phyloP scores from a whole-genome alignment of 1,140 invertebrate species.

The Macrobrachium rosenbergii region DNA sequence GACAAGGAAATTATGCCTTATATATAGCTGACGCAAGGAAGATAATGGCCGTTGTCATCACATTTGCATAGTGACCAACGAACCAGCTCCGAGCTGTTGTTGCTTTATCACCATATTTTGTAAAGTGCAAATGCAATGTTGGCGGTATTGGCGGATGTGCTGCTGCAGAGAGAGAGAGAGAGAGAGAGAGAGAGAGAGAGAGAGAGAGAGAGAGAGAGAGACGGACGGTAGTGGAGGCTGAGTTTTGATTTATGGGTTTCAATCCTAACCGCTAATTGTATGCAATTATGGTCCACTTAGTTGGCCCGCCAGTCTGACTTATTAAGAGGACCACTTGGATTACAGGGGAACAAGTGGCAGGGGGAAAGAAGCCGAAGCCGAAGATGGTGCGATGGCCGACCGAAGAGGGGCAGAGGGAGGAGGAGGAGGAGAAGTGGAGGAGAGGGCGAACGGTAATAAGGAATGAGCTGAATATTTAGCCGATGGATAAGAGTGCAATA shows the following conservation, averaged over 20 bases:
- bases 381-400: background rate
- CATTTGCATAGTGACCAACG: constrained; percentile 17
- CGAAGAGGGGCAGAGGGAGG: background rate
- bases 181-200: background rate
- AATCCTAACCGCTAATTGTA: constrained; percentile 20
- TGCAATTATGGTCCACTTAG: constrained; percentile 16
- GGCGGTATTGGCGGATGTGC: constrained; percentile 5
- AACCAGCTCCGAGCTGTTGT: constrained; percentile 5
- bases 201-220: background rate
- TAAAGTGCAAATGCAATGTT: constrained; percentile 11
- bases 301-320: background rate
- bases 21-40: constrained; percentile 17
- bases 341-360: background rate
- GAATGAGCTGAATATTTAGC: background rate
- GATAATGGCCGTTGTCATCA: constrained; percentile 23
- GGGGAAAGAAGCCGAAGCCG: background rate
- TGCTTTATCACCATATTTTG: constrained; percentile 26
- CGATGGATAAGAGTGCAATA: background rate
- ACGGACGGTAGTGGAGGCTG: background rate
- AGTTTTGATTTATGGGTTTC: background rate
- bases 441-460: background rate
- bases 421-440: background rate
- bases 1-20: constrained; percentile 37
- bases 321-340: background rate
- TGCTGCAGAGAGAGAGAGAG: background rate